A percentile compares a stretch with the other conserved stretches of the same genome.
These are phyloP conservation scores for Sminthopsis crassicaudata DNA, from an alignment of 2,113 vertebrate species.

Conservation along the genomic window DNA sequence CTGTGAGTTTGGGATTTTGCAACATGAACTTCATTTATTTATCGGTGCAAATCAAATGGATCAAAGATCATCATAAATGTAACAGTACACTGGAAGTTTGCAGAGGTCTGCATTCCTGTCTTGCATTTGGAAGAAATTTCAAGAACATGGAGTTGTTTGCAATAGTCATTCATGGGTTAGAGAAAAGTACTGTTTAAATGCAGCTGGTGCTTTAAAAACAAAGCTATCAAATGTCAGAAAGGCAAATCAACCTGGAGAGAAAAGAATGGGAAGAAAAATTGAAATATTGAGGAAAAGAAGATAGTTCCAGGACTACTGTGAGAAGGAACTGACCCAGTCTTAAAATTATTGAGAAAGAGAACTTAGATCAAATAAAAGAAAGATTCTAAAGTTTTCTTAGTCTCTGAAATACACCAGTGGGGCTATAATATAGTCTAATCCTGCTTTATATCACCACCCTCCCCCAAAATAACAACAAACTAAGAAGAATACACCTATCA, in stretches of 20 bases:
- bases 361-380: background rate
- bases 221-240: background rate
- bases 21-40: background rate
- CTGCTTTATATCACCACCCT: background rate
- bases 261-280: background rate
- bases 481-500: background rate
- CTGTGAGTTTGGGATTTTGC: background rate
- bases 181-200: background rate
- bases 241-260: background rate
- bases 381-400: conserved; percentile 20
- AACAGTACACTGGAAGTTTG: background rate
- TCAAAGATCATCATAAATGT: background rate
- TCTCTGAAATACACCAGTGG: background rate
- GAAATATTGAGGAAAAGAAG: background rate
- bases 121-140: background rate
- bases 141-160: background rate
- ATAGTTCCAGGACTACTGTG: background rate
- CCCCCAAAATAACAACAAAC: background rate
- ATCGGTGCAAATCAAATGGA: background rate
- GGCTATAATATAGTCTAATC: background rate
- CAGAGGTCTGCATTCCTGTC: background rate
- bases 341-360: conserved; percentile 34
- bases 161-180: background rate
- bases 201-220: background rate
- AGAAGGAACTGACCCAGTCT: background rate